Evolutionary conservation across 2,113 vertebrate species (phyloP).

Genomic region (Calidris pugnax): DNA sequence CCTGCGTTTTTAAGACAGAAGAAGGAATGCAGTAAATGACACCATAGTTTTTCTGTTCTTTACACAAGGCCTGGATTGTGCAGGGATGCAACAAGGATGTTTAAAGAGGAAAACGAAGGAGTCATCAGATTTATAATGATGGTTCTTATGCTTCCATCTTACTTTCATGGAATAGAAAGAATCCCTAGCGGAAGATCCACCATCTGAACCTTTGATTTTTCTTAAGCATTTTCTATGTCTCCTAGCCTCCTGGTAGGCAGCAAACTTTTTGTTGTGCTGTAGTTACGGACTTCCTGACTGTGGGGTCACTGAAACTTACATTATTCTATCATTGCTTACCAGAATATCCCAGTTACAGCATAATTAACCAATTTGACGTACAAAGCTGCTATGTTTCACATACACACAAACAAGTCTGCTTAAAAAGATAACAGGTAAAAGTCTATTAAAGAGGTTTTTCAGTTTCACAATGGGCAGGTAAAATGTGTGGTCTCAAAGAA

Average conservation of each 20-base stretch:
- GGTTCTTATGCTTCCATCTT: not conserved
- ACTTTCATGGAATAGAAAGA: not conserved
- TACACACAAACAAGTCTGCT: not conserved
- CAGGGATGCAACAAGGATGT: not conserved
- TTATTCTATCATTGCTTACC: not conserved
- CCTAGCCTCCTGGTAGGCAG: not conserved
- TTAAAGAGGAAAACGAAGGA: not conserved
- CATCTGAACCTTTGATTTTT: not conserved
- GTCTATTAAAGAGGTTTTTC: not conserved
- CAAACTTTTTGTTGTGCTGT: not conserved
- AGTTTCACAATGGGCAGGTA: not conserved
- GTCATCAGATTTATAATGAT: not conserved
- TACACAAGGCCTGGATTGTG: not conserved
- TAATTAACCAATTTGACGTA: not conserved
- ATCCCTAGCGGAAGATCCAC: not conserved
- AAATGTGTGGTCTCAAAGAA: not conserved
- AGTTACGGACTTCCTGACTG: not conserved
- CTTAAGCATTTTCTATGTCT: not conserved
- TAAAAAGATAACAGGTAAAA: not conserved
- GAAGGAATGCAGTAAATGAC: not conserved
- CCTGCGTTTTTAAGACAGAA: not conserved
- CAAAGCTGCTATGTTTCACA: not conserved
- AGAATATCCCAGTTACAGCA: not conserved
- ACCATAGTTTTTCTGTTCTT: not conserved
- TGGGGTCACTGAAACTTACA: not conserved